Conservation (phyloP, 2,888 invertebrate species). For the Chrysodeixis includens region DNA sequence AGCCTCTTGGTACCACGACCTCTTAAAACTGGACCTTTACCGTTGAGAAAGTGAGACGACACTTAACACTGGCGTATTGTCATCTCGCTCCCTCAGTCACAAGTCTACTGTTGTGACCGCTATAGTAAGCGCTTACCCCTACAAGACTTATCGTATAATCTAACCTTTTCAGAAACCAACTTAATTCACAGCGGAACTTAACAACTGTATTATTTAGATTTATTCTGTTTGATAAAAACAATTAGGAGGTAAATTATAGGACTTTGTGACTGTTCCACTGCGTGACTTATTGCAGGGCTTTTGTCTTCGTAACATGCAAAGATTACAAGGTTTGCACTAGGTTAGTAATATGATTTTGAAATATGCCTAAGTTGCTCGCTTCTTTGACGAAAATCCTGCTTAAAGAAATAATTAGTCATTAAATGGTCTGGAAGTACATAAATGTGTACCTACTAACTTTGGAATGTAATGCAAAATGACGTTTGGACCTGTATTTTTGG, state of each 20-base stretch:
- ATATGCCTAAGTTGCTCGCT: not conserved
- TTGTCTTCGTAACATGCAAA: not conserved
- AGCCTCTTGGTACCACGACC: not conserved
- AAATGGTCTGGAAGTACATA: not conserved
- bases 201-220: conserved; percentile 35
- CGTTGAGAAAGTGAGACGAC: no score
- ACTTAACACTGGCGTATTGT: no score
- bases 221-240: conserved; percentile 21
- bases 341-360: not conserved
- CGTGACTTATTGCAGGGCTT: conserved; percentile 1
- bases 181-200: conserved; percentile 12
- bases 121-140: not conserved
- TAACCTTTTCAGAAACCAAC: not conserved
- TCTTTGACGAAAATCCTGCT: not conserved
- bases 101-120: no score
- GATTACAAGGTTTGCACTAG: not conserved
- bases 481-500: no score
- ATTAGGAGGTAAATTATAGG: conserved; percentile 15
- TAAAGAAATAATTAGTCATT: not conserved
- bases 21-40: no score
- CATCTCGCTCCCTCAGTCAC: no score
- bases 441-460: not conserved
- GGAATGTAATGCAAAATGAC: not conserved
- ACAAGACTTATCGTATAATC: conserved; percentile 10
- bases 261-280: not conserved